Conservation (phyloP, 1,140 invertebrate species). For the Drosophila athabasca region DNA sequence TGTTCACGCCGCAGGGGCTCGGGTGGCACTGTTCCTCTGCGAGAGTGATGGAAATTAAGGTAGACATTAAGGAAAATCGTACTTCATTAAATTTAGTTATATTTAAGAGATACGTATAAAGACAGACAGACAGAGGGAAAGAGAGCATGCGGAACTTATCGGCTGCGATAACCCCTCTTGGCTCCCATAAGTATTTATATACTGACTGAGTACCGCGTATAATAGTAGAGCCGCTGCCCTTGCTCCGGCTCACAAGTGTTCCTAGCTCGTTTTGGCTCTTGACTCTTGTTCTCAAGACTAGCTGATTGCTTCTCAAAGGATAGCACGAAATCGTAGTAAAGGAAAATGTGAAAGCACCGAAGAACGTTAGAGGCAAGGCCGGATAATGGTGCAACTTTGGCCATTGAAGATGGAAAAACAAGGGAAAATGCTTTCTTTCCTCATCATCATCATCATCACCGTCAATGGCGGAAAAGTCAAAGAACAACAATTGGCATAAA, state of each 20-base stretch:
- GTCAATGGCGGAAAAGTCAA: slow-evolving; percentile 16
- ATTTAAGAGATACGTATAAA: not conserved
- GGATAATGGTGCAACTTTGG: slow-evolving; percentile 62
- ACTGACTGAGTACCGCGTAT: too few relatives aligned
- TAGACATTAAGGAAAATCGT: too few relatives aligned
- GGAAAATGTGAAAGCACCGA: not conserved
- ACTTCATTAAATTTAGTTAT: not conserved
- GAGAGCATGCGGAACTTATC: too few relatives aligned
- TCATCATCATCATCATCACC: slow-evolving; percentile 29
- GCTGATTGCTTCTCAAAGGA: slow-evolving; percentile 9
- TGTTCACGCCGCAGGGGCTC: slow-evolving; percentile 91
- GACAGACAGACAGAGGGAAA: too few relatives aligned
- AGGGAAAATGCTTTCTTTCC: slow-evolving; percentile 28
- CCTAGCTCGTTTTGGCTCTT: not conserved
- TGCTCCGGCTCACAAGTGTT: too few relatives aligned
- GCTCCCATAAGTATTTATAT: too few relatives aligned
- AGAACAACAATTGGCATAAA: slow-evolving; percentile 28
- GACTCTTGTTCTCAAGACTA: not conserved
- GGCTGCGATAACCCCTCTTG: too few relatives aligned
- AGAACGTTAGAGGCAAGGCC: slow-evolving; percentile 10
- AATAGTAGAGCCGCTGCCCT: too few relatives aligned
- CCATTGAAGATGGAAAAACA: slow-evolving; percentile 51
- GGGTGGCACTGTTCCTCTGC: slow-evolving; percentile 91
- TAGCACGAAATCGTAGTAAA: slow-evolving; percentile 3
- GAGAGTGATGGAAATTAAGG: not conserved